Evolutionary conservation across 2,113 vertebrate genomes (phyloP).

Genomic region (Bufo bufo): DNA sequence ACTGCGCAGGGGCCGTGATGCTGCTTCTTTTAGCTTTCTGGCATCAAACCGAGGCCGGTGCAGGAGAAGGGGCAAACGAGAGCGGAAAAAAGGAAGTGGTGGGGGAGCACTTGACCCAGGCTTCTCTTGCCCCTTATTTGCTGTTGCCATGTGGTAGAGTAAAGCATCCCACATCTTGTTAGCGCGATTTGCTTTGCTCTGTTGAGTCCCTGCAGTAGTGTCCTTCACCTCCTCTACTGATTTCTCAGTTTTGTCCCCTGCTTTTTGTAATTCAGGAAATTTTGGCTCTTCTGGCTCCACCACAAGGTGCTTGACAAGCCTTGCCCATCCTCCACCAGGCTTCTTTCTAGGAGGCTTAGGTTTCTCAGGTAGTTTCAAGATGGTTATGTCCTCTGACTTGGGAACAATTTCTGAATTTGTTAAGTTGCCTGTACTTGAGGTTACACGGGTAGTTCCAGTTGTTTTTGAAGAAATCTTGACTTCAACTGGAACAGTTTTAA

Average conservation of each 20-base stretch:
- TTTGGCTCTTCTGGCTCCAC: constrained; percentile 74
- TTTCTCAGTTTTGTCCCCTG: constrained; percentile 27
- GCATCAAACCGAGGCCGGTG: constrained; percentile 89
- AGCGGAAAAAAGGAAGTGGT: constrained; percentile 48
- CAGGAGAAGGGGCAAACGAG: constrained; percentile 83
- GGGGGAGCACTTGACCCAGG: constrained; percentile 57
- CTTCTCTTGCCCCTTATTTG: constrained; percentile 68
- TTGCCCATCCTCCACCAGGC: constrained; percentile 80
- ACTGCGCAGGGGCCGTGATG: constrained; percentile 76
- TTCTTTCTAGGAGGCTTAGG: constrained; percentile 65
- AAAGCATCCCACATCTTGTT: constrained; percentile 92
- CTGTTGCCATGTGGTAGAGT: constrained; percentile 84
- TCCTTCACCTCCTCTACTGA: background rate
- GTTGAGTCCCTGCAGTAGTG: constrained; percentile 61
- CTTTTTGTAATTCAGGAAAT: constrained; percentile 62
- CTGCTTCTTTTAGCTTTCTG: constrained; percentile 85
- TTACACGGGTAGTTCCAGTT: background rate
- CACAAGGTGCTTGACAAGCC: constrained; percentile 87
- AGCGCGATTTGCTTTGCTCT: constrained; percentile 71
- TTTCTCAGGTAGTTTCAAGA: background rate
- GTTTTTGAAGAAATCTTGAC: background rate
- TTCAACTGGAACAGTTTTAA: background rate
- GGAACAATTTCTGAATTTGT: background rate
- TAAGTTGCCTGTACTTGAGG: background rate
- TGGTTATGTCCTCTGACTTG: constrained; percentile 58